Conservation (phyloP, 1,140 invertebrate genomes). For the Brachionus asplanchnoidis region DNA sequence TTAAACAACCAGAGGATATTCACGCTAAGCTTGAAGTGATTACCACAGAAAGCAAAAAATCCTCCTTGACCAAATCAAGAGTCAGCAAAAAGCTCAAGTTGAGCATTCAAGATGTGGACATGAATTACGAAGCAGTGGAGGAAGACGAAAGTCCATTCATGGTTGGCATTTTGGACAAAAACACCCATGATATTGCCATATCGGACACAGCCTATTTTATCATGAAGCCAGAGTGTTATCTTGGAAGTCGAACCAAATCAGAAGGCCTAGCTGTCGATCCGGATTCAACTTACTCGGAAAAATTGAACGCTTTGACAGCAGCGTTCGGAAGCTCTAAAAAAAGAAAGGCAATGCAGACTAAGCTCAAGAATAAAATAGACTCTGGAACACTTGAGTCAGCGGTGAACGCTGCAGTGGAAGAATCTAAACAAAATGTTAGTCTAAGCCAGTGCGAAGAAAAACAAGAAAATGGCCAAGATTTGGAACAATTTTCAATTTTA, state of each 20-base stretch:
- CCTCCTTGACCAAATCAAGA: neutral
- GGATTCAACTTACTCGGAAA: conserved; percentile 8
- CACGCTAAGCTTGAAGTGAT: neutral
- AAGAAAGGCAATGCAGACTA: conserved; percentile 38
- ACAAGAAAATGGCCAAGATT: neutral
- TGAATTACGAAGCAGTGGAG: conserved; percentile 35
- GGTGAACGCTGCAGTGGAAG: conserved; percentile 1
- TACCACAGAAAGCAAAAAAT: neutral
- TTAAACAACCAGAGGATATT: neutral
- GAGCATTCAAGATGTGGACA: neutral
- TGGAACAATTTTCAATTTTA: conserved; percentile 37
- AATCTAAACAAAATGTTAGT: conserved; percentile 7
- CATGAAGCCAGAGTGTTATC: conserved; percentile 39
- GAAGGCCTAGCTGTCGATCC: neutral
- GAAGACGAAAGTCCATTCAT: conserved; percentile 18
- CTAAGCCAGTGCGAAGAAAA: neutral
- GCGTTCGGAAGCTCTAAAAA: conserved; percentile 38
- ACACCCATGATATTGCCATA: neutral
- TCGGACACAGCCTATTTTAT: conserved; percentile 19
- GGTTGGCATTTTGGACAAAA: conserved; percentile 4
- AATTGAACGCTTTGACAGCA: conserved; percentile 22
- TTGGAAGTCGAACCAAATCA: neutral
- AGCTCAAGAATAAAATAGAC: conserved; percentile 40
- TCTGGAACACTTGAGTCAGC: conserved; percentile 18
- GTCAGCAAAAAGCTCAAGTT: neutral